A percentile compares a stretch with the other conserved stretches of the same genome.
Evolutionary conservation across 2,888 invertebrate species (phyloP).

Genomic region (Chloroclysta siterata): DNA sequence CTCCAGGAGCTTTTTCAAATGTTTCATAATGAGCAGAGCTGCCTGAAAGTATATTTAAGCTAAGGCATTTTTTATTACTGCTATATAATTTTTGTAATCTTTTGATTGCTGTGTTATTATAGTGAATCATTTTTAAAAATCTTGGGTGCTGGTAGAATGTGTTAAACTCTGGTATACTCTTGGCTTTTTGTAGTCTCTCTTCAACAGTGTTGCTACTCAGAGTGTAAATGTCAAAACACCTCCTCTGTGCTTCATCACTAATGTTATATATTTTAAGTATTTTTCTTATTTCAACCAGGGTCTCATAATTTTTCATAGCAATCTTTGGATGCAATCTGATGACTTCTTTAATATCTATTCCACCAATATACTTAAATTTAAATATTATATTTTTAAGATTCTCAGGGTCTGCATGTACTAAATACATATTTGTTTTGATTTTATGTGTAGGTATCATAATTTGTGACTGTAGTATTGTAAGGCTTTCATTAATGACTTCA

Average conservation of each 20-base stretch:
- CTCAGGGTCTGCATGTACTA: slow-evolving; percentile 73
- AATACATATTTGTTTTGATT: slow-evolving; percentile 75
- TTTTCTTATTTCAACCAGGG: slow-evolving; percentile 63
- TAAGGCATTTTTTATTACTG: slow-evolving; percentile 73
- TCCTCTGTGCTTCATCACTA: slow-evolving; percentile 71
- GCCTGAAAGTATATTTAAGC: slow-evolving; percentile 76
- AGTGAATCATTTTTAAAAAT: slow-evolving; percentile 75
- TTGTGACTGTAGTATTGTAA: slow-evolving; percentile 65
- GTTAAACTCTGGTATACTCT: slow-evolving; percentile 70
- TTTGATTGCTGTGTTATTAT: slow-evolving; percentile 69
- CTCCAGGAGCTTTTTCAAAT: slow-evolving; percentile 76
- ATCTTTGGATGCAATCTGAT: slow-evolving; percentile 74
- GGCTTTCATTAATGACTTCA: slow-evolving; percentile 66
- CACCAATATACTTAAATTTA: slow-evolving; percentile 66
- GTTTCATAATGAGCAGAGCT: slow-evolving; percentile 67
- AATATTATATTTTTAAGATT: slow-evolving; percentile 70
- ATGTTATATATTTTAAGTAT: slow-evolving; percentile 69
- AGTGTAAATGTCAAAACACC: slow-evolving; percentile 76
- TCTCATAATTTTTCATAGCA: slow-evolving; percentile 63
- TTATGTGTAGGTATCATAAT: slow-evolving; percentile 68
- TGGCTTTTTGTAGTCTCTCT: slow-evolving; percentile 67
- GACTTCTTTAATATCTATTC: slow-evolving; percentile 75
- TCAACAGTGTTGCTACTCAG: slow-evolving; percentile 67
- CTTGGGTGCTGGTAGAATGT: slow-evolving; percentile 71
- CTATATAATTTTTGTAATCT: slow-evolving; percentile 64